Evolutionary conservation across 2,797 vertebrate species (phyloP).

Genomic region (Halcyon chelicuti): DNA sequence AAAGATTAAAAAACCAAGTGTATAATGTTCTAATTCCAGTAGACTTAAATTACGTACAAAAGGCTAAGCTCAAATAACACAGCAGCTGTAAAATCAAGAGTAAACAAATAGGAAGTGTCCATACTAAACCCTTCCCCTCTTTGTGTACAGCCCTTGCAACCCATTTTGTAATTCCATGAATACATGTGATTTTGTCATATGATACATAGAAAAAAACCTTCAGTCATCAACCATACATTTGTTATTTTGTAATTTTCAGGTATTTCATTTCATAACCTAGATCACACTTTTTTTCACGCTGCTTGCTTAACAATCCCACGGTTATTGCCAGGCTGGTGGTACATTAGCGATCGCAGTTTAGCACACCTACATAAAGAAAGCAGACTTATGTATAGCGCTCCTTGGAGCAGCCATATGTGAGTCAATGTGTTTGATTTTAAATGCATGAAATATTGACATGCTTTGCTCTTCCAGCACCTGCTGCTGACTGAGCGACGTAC

Average conservation of each 20-base stretch:
- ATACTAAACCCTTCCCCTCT: neutral
- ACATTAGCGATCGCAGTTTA: neutral
- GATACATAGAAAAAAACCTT: neutral
- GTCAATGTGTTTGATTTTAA: slow-evolving; percentile 27
- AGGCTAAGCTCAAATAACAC: neutral
- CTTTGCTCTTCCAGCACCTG: slow-evolving; percentile 42
- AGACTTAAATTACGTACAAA: neutral
- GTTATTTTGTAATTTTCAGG: neutral
- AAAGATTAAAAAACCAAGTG: neutral
- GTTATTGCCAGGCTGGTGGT: neutral
- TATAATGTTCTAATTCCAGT: neutral
- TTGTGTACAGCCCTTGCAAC: neutral
- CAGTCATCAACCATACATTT: neutral
- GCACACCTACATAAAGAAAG: neutral
- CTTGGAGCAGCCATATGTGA: slow-evolving; percentile 26
- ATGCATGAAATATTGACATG: slow-evolving; percentile 53
- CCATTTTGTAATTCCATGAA: neutral
- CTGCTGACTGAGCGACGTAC: neutral
- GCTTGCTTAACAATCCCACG: neutral
- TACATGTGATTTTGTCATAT: accelerated
- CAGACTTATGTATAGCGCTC: neutral
- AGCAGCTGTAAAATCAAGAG: neutral
- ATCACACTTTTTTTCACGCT: neutral
- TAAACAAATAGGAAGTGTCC: neutral
- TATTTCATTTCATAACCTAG: neutral